Base-by-base conservation (phyloP, 2,113 vertebrate species). In the Atlantisia rogersi region DNA sequence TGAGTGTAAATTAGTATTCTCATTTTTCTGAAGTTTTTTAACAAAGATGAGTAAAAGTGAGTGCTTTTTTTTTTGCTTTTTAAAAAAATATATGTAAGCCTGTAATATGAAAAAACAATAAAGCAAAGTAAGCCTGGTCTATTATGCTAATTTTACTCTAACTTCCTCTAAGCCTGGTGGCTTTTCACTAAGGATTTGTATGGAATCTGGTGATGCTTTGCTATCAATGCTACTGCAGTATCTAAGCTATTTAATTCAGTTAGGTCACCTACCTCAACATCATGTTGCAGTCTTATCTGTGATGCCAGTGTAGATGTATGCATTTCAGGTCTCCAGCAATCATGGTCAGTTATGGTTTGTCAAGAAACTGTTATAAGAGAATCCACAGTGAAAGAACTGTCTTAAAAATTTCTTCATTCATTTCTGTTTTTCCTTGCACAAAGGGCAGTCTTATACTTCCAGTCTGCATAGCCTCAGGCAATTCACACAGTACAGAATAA, bases 381-480 rank as follows among this genome's bases (percentile, higher is more conserved):
- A 90, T 63, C 71, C 28, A 62, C 37, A 86, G 71, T 46, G 80
- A 93, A 95, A 70, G 73, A 86, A 40, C 80, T 93, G 90, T 94
- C 86, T 94, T 75, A 75, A 94, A 95, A 91, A 93, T 90, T 67
- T 80, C 65, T 83, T 80, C 42, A 82, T 92, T 81, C 53, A 4
- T 93, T 93, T 92, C 73, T 93, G 48, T 64, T 82, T 95, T 92
- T 64, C 56, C 48, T 78, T 86, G 31, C 82, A 88, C 62, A 92
- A 93, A 86, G 48, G 31, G 25, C 25, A 86, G 22, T 60, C 86
- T 53, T 86, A 50, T 88, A 62, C 92, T 93, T 94, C 88, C 82
- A 91, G 82, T 75, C 94, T 93, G 42, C 65, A 58, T 71, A 92
- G 86, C 95, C 32, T 92, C 73, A 40, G 90, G 90, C 86, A 92